phyloP scores from a whole-genome alignment of 1,140 invertebrate species.

The Tetragnatha versicolor region DNA sequence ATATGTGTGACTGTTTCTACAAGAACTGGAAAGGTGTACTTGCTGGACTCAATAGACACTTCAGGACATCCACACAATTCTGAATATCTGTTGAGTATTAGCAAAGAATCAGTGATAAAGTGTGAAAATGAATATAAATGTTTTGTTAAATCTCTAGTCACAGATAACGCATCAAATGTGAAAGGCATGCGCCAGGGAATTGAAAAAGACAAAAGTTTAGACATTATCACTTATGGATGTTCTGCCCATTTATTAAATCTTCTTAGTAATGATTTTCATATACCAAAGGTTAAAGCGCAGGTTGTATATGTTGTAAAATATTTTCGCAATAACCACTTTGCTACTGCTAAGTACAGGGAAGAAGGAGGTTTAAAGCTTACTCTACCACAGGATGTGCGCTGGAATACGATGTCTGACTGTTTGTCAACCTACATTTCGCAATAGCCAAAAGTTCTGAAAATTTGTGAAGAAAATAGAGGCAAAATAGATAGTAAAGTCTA shows the following conservation, averaged over 20 bases:
- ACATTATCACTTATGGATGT: slow-evolving; percentile 3
- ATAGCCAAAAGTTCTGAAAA: neutral
- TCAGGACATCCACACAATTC: neutral
- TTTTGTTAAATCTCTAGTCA: neutral
- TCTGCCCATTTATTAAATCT: slow-evolving; percentile 7
- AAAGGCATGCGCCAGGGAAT: neutral
- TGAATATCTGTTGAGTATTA: neutral
- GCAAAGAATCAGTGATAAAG: neutral
- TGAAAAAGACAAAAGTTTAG: neutral
- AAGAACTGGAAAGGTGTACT: neutral
- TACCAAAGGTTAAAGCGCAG: neutral
- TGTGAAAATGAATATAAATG: slow-evolving; percentile 1
- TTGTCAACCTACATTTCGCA: neutral
- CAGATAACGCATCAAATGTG: neutral
- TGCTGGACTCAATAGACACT: neutral
- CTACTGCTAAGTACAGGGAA: slow-evolving; percentile 3
- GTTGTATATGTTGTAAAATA: neutral
- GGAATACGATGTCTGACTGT: slow-evolving; percentile 3
- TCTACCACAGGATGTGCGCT: no score
- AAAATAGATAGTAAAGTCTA: neutral
- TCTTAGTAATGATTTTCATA: neutral
- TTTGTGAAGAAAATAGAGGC: neutral
- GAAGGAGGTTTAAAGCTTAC: neutral
- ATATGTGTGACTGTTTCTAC: no score
- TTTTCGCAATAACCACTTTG: slow-evolving; percentile 12